Conservation (phyloP, 2,797 vertebrate genomes). For the Eulemur albifrons region DNA sequence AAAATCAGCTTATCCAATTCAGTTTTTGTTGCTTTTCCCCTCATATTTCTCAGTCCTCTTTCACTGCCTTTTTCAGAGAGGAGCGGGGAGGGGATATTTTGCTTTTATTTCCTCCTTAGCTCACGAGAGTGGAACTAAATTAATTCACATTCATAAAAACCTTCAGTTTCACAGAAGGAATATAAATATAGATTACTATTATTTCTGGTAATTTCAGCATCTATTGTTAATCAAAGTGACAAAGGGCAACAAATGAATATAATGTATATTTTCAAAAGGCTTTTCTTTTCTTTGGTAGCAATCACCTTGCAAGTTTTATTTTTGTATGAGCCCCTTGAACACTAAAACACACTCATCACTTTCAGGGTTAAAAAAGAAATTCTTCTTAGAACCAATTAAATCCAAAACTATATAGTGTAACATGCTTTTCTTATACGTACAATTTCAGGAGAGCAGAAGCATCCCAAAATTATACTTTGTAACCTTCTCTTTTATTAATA, state of each 20-base stretch:
- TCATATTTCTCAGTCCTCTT: not conserved
- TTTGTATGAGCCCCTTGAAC: slow-evolving; percentile 24
- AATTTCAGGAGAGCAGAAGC: not conserved
- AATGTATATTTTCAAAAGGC: not conserved
- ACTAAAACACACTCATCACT: slow-evolving; percentile 27
- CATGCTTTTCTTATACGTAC: not conserved
- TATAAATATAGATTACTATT: not conserved
- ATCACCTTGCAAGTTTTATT: slow-evolving; percentile 25
- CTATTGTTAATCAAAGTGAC: not conserved
- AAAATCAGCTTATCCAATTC: not conserved
- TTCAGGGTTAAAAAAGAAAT: not conserved
- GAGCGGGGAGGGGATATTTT: not conserved
- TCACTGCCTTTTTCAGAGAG: not conserved
- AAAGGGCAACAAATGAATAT: not conserved
- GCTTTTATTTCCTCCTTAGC: not conserved
- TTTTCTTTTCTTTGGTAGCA: slow-evolving; percentile 1
- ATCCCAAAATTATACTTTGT: not conserved
- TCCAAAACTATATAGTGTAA: not conserved
- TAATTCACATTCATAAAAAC: not conserved
- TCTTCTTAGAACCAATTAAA: slow-evolving; percentile 8
- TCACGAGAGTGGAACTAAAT: not conserved
- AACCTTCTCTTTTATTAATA: not conserved
- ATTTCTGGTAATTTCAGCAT: slow-evolving; percentile 28
- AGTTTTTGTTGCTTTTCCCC: not conserved
- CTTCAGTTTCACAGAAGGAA: slow-evolving; percentile 21